These are phyloP conservation scores for Cavia aperea DNA, from an alignment of 2,113 vertebrate species.

Conservation along the genomic window DNA sequence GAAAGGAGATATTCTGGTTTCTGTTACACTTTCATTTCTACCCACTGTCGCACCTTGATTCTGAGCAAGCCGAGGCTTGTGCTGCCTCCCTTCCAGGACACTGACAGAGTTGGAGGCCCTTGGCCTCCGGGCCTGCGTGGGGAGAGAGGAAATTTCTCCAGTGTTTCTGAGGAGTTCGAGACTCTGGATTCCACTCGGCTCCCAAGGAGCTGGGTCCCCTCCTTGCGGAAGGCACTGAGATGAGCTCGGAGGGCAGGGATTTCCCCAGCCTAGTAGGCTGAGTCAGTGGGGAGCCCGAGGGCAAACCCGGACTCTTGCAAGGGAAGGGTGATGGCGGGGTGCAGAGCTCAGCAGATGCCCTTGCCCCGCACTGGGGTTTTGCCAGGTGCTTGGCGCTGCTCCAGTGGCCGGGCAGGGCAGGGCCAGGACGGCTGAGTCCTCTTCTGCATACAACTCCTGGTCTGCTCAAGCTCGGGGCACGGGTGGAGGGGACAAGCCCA, in stretches of 20 bases:
- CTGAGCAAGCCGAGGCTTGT: slow-evolving; percentile 22
- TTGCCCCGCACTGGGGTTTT: not conserved
- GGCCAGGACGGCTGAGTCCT: not conserved
- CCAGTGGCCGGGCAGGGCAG: not conserved
- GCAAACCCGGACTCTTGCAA: not conserved
- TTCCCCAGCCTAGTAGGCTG: not conserved
- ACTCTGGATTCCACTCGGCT: not conserved
- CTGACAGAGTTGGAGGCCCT: not conserved
- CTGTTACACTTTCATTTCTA: slow-evolving; percentile 38
- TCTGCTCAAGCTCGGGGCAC: too few species aligned
- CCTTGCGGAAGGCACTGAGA: not conserved
- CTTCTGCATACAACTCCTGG: not conserved
- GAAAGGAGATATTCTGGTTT: slow-evolving; percentile 52
- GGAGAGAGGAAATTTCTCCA: not conserved
- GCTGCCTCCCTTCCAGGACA: not conserved
- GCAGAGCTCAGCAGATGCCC: not conserved
- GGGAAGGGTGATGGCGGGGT: not conserved
- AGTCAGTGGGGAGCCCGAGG: accelerated
- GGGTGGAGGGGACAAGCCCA: not conserved
- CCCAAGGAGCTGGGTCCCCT: not conserved
- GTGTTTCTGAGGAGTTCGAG: not conserved
- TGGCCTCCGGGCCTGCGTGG: accelerated
- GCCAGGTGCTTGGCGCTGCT: not conserved
- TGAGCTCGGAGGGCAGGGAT: not conserved
- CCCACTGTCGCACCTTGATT: slow-evolving; percentile 26